Base-by-base conservation (phyloP, 2,888 invertebrate genomes). In the Venusia cambrica region DNA sequence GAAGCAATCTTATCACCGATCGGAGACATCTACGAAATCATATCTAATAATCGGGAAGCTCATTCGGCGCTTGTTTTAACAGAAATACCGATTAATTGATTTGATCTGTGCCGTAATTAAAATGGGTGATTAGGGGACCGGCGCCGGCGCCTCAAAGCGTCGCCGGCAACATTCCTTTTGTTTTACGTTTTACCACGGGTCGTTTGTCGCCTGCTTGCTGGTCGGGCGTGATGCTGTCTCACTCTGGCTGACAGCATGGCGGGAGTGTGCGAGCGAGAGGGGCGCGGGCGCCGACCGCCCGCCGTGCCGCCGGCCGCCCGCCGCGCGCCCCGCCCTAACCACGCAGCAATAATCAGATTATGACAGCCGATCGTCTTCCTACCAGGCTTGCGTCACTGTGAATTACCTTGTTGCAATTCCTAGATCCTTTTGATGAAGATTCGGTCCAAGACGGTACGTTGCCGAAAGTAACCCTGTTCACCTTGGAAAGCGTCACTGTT, bases 181-280 rank as follows among this genome's bases (percentile, higher is more conserved):
- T 87, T 85, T 87, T 87, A 87, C 83, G 87, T 87, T 85, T 87
- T 87, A 87, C 83, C 81, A 83, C 74, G 85, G 83, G 76, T 81
- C 81, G 84, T 77, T 85, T 85, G 87, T 87, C 85, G 84, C 85
- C 83, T 81, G 81, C 68, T 60, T 59, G 75, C 58, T 71, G 73
- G 68, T 65, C 54, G 67, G 60, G 64, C 47, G 50, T 54, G 45
- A 36, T 45, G 39, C 50, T 58, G 73, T 67, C 57, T 62, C 69
- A 29, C 28, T 45, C 65, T 35, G 11, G 25, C 26, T 44, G 33
- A 34, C 14, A 21, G 35, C 17, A 16, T 12, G 15, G 33, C 18
- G 37, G 20, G 30, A 8, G 32, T 14, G 76, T 50, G 73, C 45
- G 74, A 77, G 72, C 56, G 73, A 63, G 75, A 77, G 67, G 56